These are phyloP conservation scores for Drosophila sechellia DNA, from an alignment of 1,140 invertebrate species.

Conservation along the genomic window DNA sequence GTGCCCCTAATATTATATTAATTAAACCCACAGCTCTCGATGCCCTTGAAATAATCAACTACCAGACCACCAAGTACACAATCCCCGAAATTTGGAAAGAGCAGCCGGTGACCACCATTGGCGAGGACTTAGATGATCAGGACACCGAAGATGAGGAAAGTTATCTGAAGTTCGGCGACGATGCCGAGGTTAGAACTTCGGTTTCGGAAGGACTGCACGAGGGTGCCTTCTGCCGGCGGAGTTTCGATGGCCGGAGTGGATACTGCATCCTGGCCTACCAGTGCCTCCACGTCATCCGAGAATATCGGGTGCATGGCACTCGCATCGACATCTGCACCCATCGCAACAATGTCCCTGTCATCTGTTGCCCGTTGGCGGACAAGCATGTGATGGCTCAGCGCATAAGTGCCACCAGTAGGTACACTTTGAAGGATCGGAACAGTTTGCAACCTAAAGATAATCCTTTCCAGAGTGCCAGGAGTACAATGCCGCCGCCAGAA, in stretches of 20 bases:
- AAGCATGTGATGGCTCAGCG: constrained; percentile 71
- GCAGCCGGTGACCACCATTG: background rate
- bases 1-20: background rate
- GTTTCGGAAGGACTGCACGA: constrained; percentile 31
- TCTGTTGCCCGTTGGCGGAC: constrained; percentile 77
- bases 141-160: constrained; percentile 27
- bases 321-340: constrained; percentile 78
- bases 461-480: constrained; percentile 73
- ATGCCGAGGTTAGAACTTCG: constrained; percentile 6
- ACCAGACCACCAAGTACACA: constrained; percentile 68
- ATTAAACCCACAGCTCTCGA: constrained; percentile 38
- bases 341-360: constrained; percentile 73
- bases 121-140: background rate
- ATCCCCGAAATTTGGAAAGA: constrained; percentile 39
- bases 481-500: constrained; percentile 58
- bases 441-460: background rate
- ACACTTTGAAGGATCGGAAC: no score
- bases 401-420: constrained; percentile 75
- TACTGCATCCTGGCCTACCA: constrained; percentile 81
- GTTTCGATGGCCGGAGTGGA: constrained; percentile 76
- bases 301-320: constrained; percentile 74
- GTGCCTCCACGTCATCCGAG: constrained; percentile 75
- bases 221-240: constrained; percentile 76
- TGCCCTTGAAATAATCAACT: constrained; percentile 58
- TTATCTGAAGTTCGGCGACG: constrained; percentile 59